Evolutionary conservation across 2,797 vertebrate genomes (phyloP).

Genomic region (Takifugu rubripes): DNA sequence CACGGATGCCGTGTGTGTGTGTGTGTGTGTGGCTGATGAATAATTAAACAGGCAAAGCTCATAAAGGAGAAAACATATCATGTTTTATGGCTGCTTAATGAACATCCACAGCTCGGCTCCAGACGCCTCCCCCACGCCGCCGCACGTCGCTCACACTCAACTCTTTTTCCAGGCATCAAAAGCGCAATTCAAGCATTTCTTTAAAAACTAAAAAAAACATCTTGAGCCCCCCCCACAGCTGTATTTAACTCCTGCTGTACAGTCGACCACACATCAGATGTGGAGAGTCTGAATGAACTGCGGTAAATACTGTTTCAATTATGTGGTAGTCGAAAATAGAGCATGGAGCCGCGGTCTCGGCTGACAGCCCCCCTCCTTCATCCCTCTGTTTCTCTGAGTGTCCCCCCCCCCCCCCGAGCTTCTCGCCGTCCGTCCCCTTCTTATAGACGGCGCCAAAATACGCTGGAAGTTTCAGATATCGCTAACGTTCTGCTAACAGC

Average conservation of each 20-base stretch:
- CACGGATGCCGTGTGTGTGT: background rate
- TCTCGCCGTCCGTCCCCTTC: background rate
- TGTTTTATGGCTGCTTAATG: constrained; percentile 55
- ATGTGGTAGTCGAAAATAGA: constrained; percentile 88
- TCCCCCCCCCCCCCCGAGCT: background rate
- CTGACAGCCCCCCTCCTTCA: constrained; percentile 46
- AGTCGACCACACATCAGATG: constrained; percentile 67
- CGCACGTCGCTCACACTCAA: constrained; percentile 40
- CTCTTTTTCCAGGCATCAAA: constrained; percentile 64
- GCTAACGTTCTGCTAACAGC: background rate
- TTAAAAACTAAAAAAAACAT: constrained; percentile 16
- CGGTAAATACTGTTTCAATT: constrained; percentile 91
- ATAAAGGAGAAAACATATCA: constrained; percentile 54
- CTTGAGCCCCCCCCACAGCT: constrained; percentile 29
- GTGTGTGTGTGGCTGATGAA: constrained; percentile 35
- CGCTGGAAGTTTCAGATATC: background rate
- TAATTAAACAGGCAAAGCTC: constrained; percentile 53
- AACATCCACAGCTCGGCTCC: constrained; percentile 41
- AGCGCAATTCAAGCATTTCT: constrained; percentile 43
- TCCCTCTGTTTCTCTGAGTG: constrained; percentile 2
- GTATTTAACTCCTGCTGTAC: constrained; percentile 50
- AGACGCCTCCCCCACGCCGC: constrained; percentile 21
- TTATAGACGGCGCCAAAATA: constrained; percentile 1
- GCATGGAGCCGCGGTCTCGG: constrained; percentile 82
- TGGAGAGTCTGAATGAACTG: constrained; percentile 55